phyloP scores from a whole-genome alignment of 2,113 vertebrate genomes.

The Ardeotis arabs region DNA sequence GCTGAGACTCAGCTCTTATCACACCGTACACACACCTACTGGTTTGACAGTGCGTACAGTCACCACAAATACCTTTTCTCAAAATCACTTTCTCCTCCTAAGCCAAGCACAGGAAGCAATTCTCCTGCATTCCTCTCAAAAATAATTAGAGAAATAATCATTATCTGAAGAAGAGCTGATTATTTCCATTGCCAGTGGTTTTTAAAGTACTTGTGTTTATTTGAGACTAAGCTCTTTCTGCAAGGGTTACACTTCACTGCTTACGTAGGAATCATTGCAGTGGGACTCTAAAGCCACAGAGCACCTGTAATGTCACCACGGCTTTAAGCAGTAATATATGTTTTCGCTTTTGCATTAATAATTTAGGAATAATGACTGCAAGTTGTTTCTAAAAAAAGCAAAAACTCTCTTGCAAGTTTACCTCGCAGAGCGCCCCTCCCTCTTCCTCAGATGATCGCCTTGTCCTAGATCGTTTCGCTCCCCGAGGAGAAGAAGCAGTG shows the following conservation, averaged over 20 bases:
- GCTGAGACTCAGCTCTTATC: background rate
- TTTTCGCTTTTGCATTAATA: background rate
- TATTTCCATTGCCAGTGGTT: background rate
- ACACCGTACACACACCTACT: background rate
- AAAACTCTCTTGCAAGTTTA: background rate
- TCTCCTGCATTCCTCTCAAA: background rate
- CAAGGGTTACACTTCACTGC: background rate
- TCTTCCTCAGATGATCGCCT: constrained; percentile 77
- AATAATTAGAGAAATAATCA: background rate
- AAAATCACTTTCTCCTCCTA: background rate
- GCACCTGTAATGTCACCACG: background rate
- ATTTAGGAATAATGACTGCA: background rate
- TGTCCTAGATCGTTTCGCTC: constrained; percentile 53
- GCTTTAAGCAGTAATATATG: fast-evolving
- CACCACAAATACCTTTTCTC: background rate
- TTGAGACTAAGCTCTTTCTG: background rate
- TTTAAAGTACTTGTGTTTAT: background rate
- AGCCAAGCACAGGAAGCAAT: background rate
- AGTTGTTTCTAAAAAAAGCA: background rate
- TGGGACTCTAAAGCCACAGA: background rate
- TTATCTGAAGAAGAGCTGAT: background rate
- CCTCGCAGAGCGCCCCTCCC: constrained; percentile 54
- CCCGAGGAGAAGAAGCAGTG: constrained; percentile 84
- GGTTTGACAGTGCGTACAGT: background rate
- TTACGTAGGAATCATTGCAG: fast-evolving